Percentiles rank a stretch among this genome's conserved stretches.
These are phyloP conservation scores for Ormyrus rosae DNA, from an alignment of 2,888 invertebrate genomes.

Conservation along the genomic window DNA sequence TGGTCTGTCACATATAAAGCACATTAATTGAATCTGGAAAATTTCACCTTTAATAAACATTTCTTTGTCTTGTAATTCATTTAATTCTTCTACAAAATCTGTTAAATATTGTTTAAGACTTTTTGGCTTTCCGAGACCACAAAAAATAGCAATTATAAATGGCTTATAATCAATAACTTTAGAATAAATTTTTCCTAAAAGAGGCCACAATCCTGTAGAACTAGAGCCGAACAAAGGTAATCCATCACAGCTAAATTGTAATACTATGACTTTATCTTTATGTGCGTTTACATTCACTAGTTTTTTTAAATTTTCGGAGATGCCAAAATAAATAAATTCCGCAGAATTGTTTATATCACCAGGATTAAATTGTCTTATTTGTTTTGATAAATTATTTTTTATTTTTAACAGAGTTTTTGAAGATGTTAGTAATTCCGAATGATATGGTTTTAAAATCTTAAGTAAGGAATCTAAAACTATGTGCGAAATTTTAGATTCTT, in stretches of 20 bases:
- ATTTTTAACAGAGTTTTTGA: constrained; percentile 14
- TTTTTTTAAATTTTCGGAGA: background rate
- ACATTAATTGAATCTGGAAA: constrained; percentile 52
- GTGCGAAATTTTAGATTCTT: background rate
- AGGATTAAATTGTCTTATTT: constrained; percentile 2
- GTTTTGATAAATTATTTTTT: background rate
- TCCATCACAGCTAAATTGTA: constrained; percentile 55
- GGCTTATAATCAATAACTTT: constrained; percentile 55
- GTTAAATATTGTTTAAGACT: background rate
- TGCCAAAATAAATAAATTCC: constrained; percentile 23
- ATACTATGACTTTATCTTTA: background rate
- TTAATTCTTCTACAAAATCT: constrained; percentile 5
- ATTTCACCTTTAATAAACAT: constrained; percentile 37
- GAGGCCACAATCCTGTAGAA: constrained; percentile 56
- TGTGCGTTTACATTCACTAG: background rate
- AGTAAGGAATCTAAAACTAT: background rate
- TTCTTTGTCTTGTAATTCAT: background rate
- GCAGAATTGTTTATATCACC: background rate
- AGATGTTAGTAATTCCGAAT: background rate
- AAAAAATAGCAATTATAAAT: constrained; percentile 37
- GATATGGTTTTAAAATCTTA: background rate
- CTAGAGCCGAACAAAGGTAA: constrained; percentile 55
- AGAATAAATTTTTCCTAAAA: constrained; percentile 54
- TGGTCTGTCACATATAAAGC: constrained; percentile 56
- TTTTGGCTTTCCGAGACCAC: constrained; percentile 11